phyloP scores from a whole-genome alignment of 2,888 invertebrate species.

The Meiosimyza decipiens region DNA sequence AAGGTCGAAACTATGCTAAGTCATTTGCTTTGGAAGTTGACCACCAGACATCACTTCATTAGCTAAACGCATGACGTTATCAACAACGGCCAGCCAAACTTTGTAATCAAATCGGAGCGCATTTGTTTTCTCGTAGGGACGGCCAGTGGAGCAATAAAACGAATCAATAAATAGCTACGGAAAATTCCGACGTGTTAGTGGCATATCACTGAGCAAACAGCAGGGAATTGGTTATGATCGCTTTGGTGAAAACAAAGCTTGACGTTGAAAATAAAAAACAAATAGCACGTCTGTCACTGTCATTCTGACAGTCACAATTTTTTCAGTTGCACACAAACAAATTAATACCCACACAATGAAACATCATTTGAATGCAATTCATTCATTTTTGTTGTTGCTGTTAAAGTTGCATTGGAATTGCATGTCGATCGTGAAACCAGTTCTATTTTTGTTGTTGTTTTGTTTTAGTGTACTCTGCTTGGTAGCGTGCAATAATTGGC shows the following conservation, averaged over 20 bases:
- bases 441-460: conserved; percentile 27
- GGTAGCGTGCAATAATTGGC: conserved; percentile 29
- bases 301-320: background rate
- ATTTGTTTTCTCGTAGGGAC: too few relatives aligned
- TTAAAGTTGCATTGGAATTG: conserved; percentile 7
- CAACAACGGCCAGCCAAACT: background rate
- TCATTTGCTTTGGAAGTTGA: too few relatives aligned
- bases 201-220: background rate
- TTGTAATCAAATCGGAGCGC: too few relatives aligned
- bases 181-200: conserved; percentile 1
- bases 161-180: background rate
- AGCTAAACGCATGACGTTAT: background rate
- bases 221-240: background rate
- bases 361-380: conserved; percentile 7
- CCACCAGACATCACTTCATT: too few relatives aligned
- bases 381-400: conserved; percentile 14
- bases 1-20: too few relatives aligned
- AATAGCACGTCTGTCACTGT: too few relatives aligned
- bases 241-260: too few relatives aligned
- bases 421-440: conserved; percentile 16
- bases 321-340: background rate
- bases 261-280: too few relatives aligned
- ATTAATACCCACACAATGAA: background rate
- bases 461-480: conserved; percentile 23
- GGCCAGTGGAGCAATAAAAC: too few relatives aligned